phyloP scores from a whole-genome alignment of 2,113 vertebrate species.

The Shinisaurus crocodilurus region DNA sequence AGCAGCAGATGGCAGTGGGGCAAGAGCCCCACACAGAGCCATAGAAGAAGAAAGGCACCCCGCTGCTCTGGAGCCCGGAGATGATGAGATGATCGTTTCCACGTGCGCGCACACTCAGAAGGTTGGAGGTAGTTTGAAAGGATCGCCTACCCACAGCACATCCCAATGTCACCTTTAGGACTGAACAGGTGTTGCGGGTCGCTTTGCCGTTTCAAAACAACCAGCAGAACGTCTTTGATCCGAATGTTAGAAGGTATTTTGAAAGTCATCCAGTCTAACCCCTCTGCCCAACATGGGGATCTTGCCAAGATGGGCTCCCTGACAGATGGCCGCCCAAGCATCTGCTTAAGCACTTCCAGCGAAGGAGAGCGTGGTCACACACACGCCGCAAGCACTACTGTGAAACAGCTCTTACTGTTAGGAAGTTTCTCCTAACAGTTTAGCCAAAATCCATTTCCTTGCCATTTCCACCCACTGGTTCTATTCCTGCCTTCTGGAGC shows the following conservation, averaged over 20 bases:
- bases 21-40: background rate
- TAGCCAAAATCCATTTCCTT: background rate
- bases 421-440: background rate
- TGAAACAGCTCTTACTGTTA: background rate
- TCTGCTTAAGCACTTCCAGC: background rate
- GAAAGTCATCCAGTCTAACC: background rate
- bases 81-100: too few species aligned
- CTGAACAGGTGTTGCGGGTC: background rate
- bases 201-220: background rate
- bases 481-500: background rate
- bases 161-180: background rate
- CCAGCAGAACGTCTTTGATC: background rate
- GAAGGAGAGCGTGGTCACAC: too few species aligned
- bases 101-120: too few species aligned
- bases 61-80: background rate
- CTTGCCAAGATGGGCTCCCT: background rate
- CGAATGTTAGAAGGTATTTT: background rate
- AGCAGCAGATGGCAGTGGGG: background rate
- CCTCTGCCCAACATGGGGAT: background rate
- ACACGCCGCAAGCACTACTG: accelerated
- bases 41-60: background rate
- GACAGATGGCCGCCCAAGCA: background rate
- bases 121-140: too few species aligned
- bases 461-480: background rate
- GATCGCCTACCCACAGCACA: background rate